Evolutionary conservation across 2,888 invertebrate species (phyloP).

Genomic region (Notodonta dromedarius): DNA sequence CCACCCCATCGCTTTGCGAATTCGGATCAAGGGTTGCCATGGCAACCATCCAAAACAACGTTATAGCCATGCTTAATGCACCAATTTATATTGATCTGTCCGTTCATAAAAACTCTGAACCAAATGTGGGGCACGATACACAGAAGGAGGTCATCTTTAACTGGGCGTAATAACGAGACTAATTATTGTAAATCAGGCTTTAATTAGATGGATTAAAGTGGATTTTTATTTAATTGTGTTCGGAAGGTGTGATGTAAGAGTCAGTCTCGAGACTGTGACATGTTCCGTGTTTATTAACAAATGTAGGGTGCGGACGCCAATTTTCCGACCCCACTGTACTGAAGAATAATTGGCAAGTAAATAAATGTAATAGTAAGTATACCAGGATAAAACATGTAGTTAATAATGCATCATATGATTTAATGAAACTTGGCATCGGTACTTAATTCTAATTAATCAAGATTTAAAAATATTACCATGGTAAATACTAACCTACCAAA

Average conservation of each 20-base stretch:
- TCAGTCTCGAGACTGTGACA: neutral
- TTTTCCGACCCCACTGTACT: neutral
- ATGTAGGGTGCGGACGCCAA: neutral
- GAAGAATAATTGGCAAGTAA: neutral
- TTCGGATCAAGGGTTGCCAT: slow-evolving; percentile 72
- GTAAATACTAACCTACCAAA: no score
- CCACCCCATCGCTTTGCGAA: slow-evolving; percentile 64
- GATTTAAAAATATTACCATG: no score
- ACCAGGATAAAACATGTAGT: no score
- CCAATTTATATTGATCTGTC: slow-evolving; percentile 61
- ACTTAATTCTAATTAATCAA: no score
- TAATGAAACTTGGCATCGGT: no score
- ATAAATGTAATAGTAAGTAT: no score
- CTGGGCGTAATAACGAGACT: slow-evolving; percentile 48
- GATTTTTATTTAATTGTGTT: slow-evolving; percentile 61
- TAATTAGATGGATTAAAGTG: slow-evolving; percentile 60
- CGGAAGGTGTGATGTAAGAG: slow-evolving; percentile 31
- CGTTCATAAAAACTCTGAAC: slow-evolving; percentile 19
- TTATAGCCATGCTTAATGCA: slow-evolving; percentile 38
- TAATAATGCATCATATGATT: no score
- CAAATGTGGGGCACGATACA: neutral
- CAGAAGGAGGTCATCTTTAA: slow-evolving; percentile 45
- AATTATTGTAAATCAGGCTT: slow-evolving; percentile 64
- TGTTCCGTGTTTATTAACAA: neutral
- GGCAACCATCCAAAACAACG: slow-evolving; percentile 73